Evolutionary conservation across 2,113 vertebrate genomes (phyloP).

Genomic region (Hypocryptadius cinnamomeus): DNA sequence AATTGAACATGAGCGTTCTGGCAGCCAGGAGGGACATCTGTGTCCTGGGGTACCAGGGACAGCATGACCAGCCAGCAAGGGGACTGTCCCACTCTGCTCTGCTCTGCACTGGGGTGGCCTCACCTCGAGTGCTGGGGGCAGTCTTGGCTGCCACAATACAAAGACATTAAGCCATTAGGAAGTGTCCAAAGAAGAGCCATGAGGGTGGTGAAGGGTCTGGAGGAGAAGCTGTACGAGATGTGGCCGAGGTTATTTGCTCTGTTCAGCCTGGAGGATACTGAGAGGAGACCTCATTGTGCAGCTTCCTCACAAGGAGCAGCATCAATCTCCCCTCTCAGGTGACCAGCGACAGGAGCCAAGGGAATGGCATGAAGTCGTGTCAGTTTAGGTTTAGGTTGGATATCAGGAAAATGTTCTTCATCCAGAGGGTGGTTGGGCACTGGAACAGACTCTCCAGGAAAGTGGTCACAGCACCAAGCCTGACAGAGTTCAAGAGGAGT

Average conservation of each 20-base stretch:
- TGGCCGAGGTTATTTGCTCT: neutral
- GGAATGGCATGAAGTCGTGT: neutral
- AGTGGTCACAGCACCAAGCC: neutral
- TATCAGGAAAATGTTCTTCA: neutral
- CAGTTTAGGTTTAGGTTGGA: neutral
- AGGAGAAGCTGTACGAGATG: rapidly evolving
- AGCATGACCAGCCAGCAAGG: too few relatives aligned
- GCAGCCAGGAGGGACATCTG: neutral
- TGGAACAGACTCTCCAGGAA: neutral
- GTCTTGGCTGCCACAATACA: neutral
- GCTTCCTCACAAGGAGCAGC: neutral
- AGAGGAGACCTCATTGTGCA: neutral
- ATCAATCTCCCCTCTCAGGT: neutral
- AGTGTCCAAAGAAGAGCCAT: too few relatives aligned
- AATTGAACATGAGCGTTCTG: neutral
- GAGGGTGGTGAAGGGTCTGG: neutral
- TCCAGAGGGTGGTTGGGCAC: too few relatives aligned
- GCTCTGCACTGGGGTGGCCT: neutral
- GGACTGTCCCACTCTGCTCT: neutral
- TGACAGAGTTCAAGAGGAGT: neutral
- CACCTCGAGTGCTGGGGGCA: too few relatives aligned
- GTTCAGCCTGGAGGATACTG: neutral
- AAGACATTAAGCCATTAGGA: neutral
- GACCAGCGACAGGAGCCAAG: too few relatives aligned
- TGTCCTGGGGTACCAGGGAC: neutral